Conservation (phyloP, 2,888 invertebrate species). For the Microplitis manilae region DNA sequence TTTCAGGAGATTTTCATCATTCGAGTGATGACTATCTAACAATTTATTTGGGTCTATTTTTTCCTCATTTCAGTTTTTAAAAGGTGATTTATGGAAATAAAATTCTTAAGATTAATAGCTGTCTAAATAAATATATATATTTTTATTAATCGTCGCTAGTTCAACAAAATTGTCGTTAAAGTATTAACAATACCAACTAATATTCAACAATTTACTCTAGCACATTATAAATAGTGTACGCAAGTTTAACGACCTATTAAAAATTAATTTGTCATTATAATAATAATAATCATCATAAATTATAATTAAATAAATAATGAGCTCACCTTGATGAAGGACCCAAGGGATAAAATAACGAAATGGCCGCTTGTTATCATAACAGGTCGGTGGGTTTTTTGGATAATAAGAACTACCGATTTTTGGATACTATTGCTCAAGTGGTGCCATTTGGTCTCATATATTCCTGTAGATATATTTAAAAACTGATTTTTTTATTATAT, state of each 20-base stretch:
- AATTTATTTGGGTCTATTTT: no score
- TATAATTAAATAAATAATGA: not conserved
- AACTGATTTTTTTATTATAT: not conserved
- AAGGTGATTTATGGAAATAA: no score
- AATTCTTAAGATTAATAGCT: no score
- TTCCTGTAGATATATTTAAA: not conserved
- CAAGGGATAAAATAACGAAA: not conserved
- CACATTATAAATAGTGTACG: constrained; percentile 2
- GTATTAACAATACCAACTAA: not conserved
- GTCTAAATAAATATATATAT: not conserved
- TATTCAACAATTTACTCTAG: not conserved
- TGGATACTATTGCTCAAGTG: not conserved
- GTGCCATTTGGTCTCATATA: not conserved
- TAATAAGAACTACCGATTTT: not conserved
- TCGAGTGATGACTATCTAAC: no score
- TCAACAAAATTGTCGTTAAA: not conserved
- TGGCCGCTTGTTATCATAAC: not conserved
- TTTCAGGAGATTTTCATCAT: no score
- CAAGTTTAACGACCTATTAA: not conserved
- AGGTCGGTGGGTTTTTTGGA: not conserved
- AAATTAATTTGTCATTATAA: not conserved
- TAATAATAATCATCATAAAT: not conserved
- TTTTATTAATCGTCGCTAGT: not conserved
- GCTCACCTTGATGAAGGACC: not conserved
- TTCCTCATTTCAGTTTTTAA: no score